These are phyloP conservation scores for Halisarca cf. caerulea DNA, from an alignment of 37 sponge, comb jelly and placozoan species.

Conservation along the genomic window DNA sequence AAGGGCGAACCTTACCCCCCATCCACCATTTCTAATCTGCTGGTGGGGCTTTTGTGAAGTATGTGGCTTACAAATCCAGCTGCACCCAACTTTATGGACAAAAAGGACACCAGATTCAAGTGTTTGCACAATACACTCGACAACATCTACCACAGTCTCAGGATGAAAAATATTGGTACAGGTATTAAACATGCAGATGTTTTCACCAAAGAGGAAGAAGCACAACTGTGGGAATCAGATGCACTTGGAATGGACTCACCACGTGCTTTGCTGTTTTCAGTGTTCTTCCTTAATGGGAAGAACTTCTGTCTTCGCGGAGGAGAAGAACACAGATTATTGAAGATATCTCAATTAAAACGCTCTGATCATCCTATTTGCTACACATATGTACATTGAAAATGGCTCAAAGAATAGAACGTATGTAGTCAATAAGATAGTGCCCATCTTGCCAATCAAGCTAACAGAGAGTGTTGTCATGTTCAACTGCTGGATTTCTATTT, in stretches of 20 bases:
- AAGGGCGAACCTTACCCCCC: constrained; percentile 35
- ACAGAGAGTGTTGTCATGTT: neutral
- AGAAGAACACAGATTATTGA: neutral
- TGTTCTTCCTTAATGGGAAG: constrained; percentile 1
- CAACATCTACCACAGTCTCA: neutral
- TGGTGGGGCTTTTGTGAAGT: constrained; percentile 4
- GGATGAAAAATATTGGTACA: neutral
- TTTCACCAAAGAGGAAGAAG: constrained; percentile 7
- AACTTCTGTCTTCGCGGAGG: neutral
- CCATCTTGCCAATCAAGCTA: neutral
- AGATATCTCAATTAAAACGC: constrained; percentile 6
- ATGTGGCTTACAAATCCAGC: constrained; percentile 10
- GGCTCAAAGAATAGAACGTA: neutral
- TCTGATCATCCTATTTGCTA: no score
- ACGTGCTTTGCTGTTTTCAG: neutral
- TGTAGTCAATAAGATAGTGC: neutral
- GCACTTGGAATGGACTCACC: neutral
- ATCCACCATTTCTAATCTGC: neutral
- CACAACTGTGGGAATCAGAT: neutral
- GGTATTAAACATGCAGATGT: neutral
- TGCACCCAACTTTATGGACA: constrained; percentile 29
- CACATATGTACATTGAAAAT: neutral
- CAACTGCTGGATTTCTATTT: neutral
- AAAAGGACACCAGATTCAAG: neutral
- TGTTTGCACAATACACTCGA: neutral